Conservation (phyloP, 2,888 invertebrate genomes). For the Callyntrura guangdongensis region DNA sequence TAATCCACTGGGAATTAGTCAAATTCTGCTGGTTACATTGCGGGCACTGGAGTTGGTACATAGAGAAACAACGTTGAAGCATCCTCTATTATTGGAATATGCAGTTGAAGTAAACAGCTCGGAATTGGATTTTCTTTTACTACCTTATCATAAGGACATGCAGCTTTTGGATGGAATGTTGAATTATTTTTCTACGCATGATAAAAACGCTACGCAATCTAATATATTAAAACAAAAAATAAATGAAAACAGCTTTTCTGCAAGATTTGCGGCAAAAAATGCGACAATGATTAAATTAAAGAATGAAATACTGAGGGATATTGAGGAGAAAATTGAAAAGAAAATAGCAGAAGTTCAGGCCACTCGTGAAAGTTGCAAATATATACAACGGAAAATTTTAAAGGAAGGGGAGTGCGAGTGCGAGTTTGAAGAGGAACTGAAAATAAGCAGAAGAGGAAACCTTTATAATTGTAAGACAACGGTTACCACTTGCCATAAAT, state of each 20-base stretch:
- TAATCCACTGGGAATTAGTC: too few relatives aligned
- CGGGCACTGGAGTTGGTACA: slow-evolving; percentile 53
- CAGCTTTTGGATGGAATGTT: slow-evolving; percentile 38
- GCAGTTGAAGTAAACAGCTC: slow-evolving; percentile 7
- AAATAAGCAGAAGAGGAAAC: neutral
- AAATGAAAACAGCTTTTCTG: neutral
- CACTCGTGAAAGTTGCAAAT: too few relatives aligned
- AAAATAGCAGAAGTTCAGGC: slow-evolving; percentile 33
- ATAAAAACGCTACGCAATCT: slow-evolving; percentile 1
- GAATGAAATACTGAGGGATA: slow-evolving; percentile 25
- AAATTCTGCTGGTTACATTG: slow-evolving; percentile 13
- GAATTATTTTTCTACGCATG: slow-evolving; percentile 41
- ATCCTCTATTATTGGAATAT: slow-evolving; percentile 53
- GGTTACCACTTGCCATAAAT: slow-evolving; percentile 25
- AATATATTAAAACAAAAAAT: slow-evolving; percentile 47
- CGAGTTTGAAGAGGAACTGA: neutral
- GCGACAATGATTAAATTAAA: slow-evolving; percentile 36
- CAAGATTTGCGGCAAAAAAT: slow-evolving; percentile 14
- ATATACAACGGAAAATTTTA: too few relatives aligned
- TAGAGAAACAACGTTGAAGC: neutral
- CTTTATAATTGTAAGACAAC: neutral
- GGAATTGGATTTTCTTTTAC: slow-evolving; percentile 50
- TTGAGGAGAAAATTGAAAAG: neutral
- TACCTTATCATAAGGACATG: slow-evolving; percentile 53
- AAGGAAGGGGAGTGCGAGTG: slow-evolving; percentile 4